Conservation (phyloP, 2,113 vertebrate genomes). For the Dipodomys stephensi region DNA sequence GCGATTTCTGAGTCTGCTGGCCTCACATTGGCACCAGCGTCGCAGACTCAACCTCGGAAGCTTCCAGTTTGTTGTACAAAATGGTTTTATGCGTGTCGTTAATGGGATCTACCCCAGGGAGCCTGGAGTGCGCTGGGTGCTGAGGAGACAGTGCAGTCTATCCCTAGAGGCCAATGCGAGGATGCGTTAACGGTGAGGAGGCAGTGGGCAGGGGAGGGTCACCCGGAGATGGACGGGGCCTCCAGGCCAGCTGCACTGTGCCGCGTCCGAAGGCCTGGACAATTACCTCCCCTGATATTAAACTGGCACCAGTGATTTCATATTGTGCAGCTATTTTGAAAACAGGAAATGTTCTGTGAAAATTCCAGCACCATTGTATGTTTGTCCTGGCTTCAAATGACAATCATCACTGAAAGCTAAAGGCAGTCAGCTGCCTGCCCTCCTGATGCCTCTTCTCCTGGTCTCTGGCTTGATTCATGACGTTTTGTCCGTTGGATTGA, state of each 20-base stretch:
- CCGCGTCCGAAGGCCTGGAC: neutral
- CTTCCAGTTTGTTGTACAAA: neutral
- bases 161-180: too few relatives aligned
- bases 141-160: too few relatives aligned
- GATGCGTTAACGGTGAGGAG: too few relatives aligned
- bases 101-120: too few relatives aligned
- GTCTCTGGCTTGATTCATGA: neutral
- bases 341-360: neutral
- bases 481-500: neutral
- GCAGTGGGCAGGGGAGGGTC: too few relatives aligned
- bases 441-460: neutral
- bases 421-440: neutral
- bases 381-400: neutral
- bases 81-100: neutral
- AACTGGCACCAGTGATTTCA: neutral
- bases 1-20: neutral
- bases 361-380: neutral
- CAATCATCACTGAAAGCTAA: conserved; percentile 4
- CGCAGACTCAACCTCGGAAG: neutral
- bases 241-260: neutral
- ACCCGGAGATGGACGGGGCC: too few relatives aligned
- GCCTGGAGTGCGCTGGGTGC: too few relatives aligned
- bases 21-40: neutral
- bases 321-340: conserved; percentile 29
- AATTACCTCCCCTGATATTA: neutral